These are phyloP conservation scores for Progne subis DNA, from an alignment of 2,113 vertebrate genomes.

Conservation along the genomic window DNA sequence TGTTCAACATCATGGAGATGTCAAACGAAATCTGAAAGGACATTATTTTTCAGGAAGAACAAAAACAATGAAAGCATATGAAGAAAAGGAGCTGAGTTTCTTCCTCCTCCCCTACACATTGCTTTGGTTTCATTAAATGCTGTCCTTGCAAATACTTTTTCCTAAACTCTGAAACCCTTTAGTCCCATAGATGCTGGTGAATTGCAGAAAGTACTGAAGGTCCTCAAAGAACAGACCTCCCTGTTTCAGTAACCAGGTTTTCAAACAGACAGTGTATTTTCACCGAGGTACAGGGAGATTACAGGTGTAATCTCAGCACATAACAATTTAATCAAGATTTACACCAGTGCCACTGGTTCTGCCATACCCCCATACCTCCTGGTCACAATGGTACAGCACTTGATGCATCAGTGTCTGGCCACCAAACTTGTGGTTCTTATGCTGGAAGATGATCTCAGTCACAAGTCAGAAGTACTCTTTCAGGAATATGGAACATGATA, in stretches of 20 bases:
- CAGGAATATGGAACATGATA: neutral
- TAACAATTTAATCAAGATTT: neutral
- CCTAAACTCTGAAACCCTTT: neutral
- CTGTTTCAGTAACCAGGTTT: neutral
- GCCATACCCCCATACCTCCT: neutral
- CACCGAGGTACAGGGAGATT: neutral
- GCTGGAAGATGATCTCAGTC: neutral
- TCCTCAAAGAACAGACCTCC: neutral
- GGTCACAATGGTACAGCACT: neutral
- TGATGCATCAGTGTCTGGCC: neutral
- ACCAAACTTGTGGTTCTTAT: neutral
- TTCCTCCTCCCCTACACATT: neutral
- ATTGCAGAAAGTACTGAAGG: neutral
- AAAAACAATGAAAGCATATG: constrained; percentile 66
- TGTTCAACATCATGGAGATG: constrained; percentile 76
- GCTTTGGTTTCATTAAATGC: constrained; percentile 16
- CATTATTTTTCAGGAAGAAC: constrained; percentile 72
- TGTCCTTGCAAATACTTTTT: neutral
- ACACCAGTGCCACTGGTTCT: neutral
- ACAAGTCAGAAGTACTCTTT: neutral
- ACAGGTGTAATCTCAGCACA: neutral
- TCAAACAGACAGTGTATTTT: neutral
- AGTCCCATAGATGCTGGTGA: neutral
- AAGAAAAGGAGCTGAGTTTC: constrained; percentile 50
- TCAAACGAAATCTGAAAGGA: constrained; percentile 71